Percentiles rank a stretch among this genome's conserved stretches.
phyloP scores from a whole-genome alignment of 2,888 invertebrate genomes.

The Caenorhabditis afra region DNA sequence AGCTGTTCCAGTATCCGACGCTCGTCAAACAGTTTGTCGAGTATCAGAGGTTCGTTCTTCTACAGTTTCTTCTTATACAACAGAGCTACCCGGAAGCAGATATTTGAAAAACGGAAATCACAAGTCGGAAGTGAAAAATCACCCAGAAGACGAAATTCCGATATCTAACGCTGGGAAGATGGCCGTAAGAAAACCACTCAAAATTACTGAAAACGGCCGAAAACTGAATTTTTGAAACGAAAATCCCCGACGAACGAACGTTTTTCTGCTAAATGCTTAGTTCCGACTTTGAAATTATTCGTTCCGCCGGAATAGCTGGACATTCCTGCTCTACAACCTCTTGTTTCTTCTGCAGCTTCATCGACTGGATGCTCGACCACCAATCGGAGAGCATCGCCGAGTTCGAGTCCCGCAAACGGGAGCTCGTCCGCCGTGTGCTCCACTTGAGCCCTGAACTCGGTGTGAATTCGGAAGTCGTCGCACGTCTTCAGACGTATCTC shows the following conservation, averaged over 20 bases:
- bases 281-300: neutral
- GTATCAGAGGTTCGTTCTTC: slow-evolving; percentile 35
- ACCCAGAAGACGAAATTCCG: too few species aligned
- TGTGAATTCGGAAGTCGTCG: slow-evolving; percentile 4
- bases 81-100: too few species aligned
- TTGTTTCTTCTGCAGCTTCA: slow-evolving; percentile 49
- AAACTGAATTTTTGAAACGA: too few species aligned
- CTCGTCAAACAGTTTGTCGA: slow-evolving; percentile 32
- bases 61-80: too few species aligned
- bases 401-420: slow-evolving; percentile 33
- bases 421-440: slow-evolving; percentile 18
- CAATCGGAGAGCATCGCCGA: slow-evolving; percentile 36
- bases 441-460: neutral
- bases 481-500: slow-evolving; percentile 20
- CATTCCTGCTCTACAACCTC: neutral
- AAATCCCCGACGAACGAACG: too few species aligned
- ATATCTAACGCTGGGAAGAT: too few species aligned
- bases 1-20: slow-evolving; percentile 23
- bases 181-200: too few species aligned
- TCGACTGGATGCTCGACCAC: slow-evolving; percentile 52
- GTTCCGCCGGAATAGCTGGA: neutral
- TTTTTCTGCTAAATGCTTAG: too few species aligned
- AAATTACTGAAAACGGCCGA: too few species aligned
- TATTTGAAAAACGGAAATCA: too few species aligned
- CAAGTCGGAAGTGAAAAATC: too few species aligned